phyloP scores from a whole-genome alignment of 2,888 invertebrate genomes.

The Iphiclides podalirius region DNA sequence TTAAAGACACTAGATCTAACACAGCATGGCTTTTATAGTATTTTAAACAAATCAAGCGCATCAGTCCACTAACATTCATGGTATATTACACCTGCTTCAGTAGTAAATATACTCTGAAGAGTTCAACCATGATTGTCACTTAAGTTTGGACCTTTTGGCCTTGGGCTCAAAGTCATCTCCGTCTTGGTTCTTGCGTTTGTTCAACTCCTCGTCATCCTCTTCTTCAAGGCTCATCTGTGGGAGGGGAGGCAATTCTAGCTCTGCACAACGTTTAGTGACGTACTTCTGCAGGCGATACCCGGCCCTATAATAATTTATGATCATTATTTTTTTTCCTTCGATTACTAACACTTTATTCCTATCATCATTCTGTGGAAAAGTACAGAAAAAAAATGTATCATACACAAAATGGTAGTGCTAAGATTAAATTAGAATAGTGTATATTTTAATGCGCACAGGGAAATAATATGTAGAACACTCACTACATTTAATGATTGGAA shows the following conservation, averaged over 20 bases:
- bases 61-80: no score
- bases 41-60: no score
- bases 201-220: conserved; percentile 24
- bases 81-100: conserved; percentile 28
- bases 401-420: no score
- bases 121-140: conserved; percentile 48
- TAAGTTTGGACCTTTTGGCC: conserved; percentile 49
- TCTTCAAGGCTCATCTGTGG: conserved; percentile 56
- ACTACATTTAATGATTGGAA: no score
- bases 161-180: conserved; percentile 32
- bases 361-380: no score
- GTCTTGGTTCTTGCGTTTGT: conserved; percentile 33
- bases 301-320: conserved; percentile 87
- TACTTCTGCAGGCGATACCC: conserved; percentile 86
- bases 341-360: no score
- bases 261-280: conserved; percentile 85
- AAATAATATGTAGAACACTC: no score
- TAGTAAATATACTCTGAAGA: conserved; percentile 51
- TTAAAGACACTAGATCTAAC: not conserved
- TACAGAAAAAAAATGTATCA: no score
- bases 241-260: conserved; percentile 79
- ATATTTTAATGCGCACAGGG: no score
- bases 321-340: no score
- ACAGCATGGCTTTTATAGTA: not conserved
- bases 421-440: no score